Evolutionary conservation across 2,113 vertebrate genomes (phyloP).

Genomic region (Macaca nemestrina): DNA sequence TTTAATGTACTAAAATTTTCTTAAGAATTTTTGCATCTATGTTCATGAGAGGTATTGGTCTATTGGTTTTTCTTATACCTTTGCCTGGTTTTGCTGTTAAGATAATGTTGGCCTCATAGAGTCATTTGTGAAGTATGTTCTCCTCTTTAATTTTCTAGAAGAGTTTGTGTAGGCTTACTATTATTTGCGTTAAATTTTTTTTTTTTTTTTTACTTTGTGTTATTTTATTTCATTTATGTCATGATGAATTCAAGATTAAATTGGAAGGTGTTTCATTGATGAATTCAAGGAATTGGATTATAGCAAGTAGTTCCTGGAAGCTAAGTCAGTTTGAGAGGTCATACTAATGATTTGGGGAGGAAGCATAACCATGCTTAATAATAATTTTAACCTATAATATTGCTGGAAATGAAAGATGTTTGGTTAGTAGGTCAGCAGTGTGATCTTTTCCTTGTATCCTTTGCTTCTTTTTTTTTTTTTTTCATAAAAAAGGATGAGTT

Average conservation of each 20-base stretch:
- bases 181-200: neutral
- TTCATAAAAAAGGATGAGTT: too few species aligned
- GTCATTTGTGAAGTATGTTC: neutral
- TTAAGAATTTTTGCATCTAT: neutral
- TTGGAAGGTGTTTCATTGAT: neutral
- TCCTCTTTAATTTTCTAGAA: neutral
- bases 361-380: neutral
- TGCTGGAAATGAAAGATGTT: constrained; percentile 16
- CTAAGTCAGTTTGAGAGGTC: neutral
- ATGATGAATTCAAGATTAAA: neutral
- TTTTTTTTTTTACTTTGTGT: neutral
- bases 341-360: neutral
- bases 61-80: neutral
- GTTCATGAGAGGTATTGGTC: neutral
- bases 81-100: neutral
- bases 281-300: neutral
- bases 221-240: neutral
- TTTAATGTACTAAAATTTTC: neutral
- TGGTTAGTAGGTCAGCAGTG: neutral
- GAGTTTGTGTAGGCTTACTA: neutral
- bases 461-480: neutral
- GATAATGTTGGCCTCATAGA: neutral
- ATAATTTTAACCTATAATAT: neutral
- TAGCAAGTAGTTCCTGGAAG: neutral
- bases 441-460: neutral